Percentiles rank a stretch among this genome's conserved stretches.
Evolutionary conservation across 1,140 invertebrate genomes (phyloP).

Genomic region (Listronotus bonariensis): DNA sequence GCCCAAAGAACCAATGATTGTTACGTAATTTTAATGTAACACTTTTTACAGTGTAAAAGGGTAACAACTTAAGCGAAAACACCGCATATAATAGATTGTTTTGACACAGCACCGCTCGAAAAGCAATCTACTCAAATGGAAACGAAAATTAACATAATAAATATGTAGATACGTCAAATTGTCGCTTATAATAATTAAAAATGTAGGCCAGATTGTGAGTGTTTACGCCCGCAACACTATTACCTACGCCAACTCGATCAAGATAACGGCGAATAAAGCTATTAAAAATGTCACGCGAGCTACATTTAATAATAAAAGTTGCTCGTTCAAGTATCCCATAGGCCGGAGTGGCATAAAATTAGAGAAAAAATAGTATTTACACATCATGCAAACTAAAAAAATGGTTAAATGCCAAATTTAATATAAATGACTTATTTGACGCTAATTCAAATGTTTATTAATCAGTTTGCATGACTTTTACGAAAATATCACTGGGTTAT

Average conservation of each 20-base stretch:
- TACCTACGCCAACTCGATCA: slow-evolving; percentile 20
- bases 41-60: no score
- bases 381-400: no score
- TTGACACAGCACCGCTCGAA: slow-evolving; percentile 1
- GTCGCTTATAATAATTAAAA: slow-evolving; percentile 34
- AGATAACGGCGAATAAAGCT: slow-evolving; percentile 27
- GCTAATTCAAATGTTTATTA: no score
- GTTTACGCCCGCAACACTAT: slow-evolving; percentile 35
- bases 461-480: no score
- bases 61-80: no score
- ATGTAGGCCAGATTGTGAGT: slow-evolving; percentile 32
- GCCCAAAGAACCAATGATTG: no score
- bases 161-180: slow-evolving; percentile 28
- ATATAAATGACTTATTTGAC: no score
- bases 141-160: slow-evolving; percentile 23
- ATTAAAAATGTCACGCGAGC: slow-evolving; percentile 33
- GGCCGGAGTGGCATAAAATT: slow-evolving; percentile 1
- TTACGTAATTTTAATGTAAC: no score
- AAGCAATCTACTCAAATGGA: slow-evolving; percentile 5
- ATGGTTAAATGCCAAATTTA: no score
- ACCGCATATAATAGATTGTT: background rate
- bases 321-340: slow-evolving; percentile 1
- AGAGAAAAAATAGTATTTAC: no score
- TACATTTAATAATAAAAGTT: slow-evolving; percentile 19
- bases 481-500: no score